These are phyloP conservation scores for Callaeas wilsoni DNA, from an alignment of 2,113 vertebrate species.

Conservation along the genomic window DNA sequence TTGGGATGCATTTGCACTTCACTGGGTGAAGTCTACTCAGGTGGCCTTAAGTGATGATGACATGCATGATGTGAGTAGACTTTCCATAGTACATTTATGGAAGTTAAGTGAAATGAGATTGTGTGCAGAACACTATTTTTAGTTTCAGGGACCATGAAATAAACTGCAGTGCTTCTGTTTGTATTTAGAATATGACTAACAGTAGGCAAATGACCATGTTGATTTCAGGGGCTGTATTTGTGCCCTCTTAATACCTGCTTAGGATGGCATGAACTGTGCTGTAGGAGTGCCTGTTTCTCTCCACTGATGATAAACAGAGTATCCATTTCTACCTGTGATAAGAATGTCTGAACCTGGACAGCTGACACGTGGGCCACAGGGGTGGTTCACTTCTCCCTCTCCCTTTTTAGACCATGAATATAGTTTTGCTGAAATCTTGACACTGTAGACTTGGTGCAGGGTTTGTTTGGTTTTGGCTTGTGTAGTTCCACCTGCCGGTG, in stretches of 20 bases:
- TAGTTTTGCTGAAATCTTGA: background rate
- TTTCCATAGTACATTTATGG: background rate
- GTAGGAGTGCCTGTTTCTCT: background rate
- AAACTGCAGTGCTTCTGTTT: background rate
- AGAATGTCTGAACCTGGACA: background rate
- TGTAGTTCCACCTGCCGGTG: background rate
- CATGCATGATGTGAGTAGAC: slow-evolving; percentile 62
- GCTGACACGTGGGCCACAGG: background rate
- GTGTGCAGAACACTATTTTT: background rate
- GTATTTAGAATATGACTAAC: background rate
- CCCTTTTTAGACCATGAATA: background rate
- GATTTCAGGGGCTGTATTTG: background rate
- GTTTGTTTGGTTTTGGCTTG: background rate
- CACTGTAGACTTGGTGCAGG: background rate
- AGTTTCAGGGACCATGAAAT: background rate
- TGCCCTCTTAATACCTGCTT: background rate
- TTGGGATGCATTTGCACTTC: slow-evolving; percentile 80
- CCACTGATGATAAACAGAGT: background rate
- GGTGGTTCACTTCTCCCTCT: background rate
- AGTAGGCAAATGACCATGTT: background rate
- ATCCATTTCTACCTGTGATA: background rate
- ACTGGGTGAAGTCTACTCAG: slow-evolving; percentile 82
- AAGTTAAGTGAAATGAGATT: background rate
- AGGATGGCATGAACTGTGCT: background rate
- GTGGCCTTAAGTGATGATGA: slow-evolving; percentile 79